Conservation (phyloP, 2,797 vertebrate genomes). For the Anabacerthia variegaticeps region DNA sequence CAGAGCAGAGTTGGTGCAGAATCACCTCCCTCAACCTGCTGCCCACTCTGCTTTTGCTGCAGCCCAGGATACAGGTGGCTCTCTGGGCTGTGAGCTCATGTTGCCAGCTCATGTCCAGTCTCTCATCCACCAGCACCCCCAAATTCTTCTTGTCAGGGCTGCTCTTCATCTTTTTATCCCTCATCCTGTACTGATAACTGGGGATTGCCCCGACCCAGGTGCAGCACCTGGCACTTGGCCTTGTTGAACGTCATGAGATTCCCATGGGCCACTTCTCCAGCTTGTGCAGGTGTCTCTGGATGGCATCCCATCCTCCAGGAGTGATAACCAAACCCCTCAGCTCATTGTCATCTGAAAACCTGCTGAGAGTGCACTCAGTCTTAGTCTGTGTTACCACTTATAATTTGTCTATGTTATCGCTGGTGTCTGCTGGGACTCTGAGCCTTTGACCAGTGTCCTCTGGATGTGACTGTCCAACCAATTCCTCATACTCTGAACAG, state of each 20-base stretch:
- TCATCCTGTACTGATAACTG: background rate
- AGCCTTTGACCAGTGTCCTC: background rate
- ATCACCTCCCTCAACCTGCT: background rate
- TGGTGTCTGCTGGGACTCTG: background rate
- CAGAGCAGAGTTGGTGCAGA: background rate
- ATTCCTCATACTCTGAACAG: background rate
- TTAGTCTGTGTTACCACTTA: background rate
- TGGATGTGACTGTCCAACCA: background rate
- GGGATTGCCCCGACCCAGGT: background rate
- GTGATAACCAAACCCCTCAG: background rate
- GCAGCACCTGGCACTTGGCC: background rate
- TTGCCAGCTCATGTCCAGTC: background rate
- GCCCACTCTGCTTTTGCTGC: background rate
- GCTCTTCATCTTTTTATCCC: background rate
- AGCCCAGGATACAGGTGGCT: background rate
- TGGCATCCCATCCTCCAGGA: background rate
- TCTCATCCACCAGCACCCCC: background rate
- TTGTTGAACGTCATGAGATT: background rate
- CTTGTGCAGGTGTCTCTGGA: background rate
- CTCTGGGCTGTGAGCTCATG: background rate
- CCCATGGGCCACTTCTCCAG: fast-evolving
- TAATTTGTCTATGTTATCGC: background rate
- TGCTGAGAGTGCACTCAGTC: background rate
- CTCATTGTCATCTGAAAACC: background rate
- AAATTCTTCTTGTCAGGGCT: background rate